Base-by-base conservation (phyloP, 1,140 invertebrate genomes). In the Epicauta chinensis region DNA sequence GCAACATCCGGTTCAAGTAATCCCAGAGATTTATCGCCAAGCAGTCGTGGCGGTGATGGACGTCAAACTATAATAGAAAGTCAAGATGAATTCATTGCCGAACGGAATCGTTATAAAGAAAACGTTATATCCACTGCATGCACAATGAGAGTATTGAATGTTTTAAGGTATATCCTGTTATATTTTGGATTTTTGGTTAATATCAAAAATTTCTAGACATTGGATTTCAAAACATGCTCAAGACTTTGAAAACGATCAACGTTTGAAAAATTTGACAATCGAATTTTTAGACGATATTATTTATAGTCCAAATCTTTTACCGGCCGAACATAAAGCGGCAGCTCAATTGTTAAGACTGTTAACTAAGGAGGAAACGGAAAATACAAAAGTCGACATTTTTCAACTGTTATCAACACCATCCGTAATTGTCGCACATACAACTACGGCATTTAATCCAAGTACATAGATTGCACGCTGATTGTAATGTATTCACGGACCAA, bases 61-160 rank as follows among this genome's bases (percentile, higher is more conserved):
- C 23, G 23, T 14, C 16, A 31, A 31, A 16, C 34, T n/a, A 52
- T 47, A 34, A 50, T 39, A 16, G 68, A 68, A 14, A 51, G 49
- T 5, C 55, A 61, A 47, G 62, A 61, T 15, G 71, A 70, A 41
- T 71, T 67, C 45, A 70, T 57, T 35, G 63, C 48, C 0, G 73
- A 77, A 16, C 69, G 70, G 38, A 71, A 66, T 16, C 71, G 78
- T 13, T 72, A 86, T 45, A 83, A 91, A 56, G 89, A 93, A 63
- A 91, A 87, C 11, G 86, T 94, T 4, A 90, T 93, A 62, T 92
- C 87, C 23, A 93, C 89, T 2, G 92, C 92, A 15, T 91, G 91
- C 16, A 95, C 91, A 0, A 95, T 95, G 91, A 71, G 93, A 58
- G 92, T 96, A 0, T 73, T 97, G 0, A 93, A 92, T 70, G 91